A percentile compares a stretch with the other conserved stretches of the same genome.
Conservation (phyloP, 1,140 invertebrate species). For the Helicoverpa armigera region DNA sequence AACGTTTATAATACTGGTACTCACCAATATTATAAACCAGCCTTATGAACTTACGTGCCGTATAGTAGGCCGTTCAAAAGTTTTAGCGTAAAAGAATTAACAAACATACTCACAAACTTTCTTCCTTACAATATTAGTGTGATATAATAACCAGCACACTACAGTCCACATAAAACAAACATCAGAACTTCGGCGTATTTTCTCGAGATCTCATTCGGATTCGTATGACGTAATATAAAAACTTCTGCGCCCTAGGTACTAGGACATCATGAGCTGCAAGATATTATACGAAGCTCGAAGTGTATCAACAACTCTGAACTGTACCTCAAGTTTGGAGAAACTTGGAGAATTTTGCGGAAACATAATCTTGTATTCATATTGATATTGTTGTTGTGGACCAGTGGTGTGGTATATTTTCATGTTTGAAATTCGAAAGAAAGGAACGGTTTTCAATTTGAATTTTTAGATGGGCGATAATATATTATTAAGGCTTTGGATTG, state of each 20-base stretch:
- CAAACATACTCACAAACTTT: too few relatives aligned
- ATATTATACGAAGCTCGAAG: not conserved
- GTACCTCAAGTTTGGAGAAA: not conserved
- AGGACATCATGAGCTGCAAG: conserved; percentile 1
- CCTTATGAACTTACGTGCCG: too few relatives aligned
- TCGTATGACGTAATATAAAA: not conserved
- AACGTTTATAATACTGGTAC: too few relatives aligned
- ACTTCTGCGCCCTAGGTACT: not conserved
- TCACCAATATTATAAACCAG: too few relatives aligned
- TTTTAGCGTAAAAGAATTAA: too few relatives aligned
- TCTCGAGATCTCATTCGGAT: not conserved
- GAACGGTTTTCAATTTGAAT: not conserved
- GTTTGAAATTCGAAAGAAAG: too few relatives aligned
- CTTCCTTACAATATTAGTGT: too few relatives aligned
- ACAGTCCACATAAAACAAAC: too few relatives aligned
- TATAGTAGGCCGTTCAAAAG: too few relatives aligned
- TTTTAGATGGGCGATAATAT: not conserved
- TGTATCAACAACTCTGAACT: not conserved
- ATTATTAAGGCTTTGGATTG: too few relatives aligned
- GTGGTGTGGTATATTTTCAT: not conserved
- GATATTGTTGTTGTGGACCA: not conserved
- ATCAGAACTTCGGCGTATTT: too few relatives aligned
- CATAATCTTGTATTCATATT: conserved; percentile 13
- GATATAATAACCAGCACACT: too few relatives aligned
- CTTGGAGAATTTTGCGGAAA: not conserved